These are phyloP conservation scores for Lithophane semibrunnea DNA, from an alignment of 2,888 invertebrate species.

Conservation along the genomic window DNA sequence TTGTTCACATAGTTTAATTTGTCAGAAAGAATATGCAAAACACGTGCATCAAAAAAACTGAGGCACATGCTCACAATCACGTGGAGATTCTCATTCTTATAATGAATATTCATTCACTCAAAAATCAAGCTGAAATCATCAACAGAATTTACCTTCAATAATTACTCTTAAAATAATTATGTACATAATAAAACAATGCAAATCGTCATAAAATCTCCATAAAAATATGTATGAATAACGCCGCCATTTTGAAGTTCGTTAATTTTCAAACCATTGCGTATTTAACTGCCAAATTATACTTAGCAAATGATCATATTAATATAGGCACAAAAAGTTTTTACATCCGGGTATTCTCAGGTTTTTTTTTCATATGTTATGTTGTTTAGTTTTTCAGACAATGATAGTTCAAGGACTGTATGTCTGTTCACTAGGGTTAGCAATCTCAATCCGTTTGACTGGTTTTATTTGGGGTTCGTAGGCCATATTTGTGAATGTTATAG, in stretches of 20 bases:
- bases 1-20: not conserved
- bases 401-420: constrained; percentile 53
- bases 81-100: not conserved
- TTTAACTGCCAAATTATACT: constrained; percentile 58
- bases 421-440: not conserved
- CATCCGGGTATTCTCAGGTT: constrained; percentile 50
- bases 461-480: constrained; percentile 7
- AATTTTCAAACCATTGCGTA: constrained; percentile 42
- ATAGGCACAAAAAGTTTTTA: constrained; percentile 47
- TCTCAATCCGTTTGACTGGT: constrained; percentile 12
- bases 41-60: constrained; percentile 9
- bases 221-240: constrained; percentile 14
- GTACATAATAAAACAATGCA: constrained; percentile 25
- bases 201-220: constrained; percentile 22
- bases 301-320: constrained; percentile 58
- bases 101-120: constrained; percentile 21
- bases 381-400: constrained; percentile 32
- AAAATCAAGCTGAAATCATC: not conserved
- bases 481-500: not conserved
- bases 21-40: constrained; percentile 22
- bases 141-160: constrained; percentile 24
- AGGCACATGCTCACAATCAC: not conserved
- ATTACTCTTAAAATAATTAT: constrained; percentile 32
- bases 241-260: constrained; percentile 61
- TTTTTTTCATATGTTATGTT: constrained; percentile 28